Conservation (phyloP, 2,888 invertebrate species). For the Masnerella sp. region DNA sequence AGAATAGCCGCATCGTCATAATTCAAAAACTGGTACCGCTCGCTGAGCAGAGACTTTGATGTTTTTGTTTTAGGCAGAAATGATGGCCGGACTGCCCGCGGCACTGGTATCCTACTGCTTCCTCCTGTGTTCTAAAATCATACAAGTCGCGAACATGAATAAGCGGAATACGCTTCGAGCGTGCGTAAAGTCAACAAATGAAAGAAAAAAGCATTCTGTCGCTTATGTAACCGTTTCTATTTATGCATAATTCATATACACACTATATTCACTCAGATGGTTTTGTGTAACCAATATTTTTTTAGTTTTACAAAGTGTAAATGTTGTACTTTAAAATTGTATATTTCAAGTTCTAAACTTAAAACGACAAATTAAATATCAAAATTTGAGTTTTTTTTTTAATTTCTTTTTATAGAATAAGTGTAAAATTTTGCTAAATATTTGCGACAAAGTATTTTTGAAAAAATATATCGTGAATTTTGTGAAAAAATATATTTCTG, state of each 20-base stretch:
- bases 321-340: too few species aligned
- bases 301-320: too few species aligned
- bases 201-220: constrained; percentile 4
- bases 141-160: constrained; percentile 37
- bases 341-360: too few species aligned
- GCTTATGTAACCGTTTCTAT: constrained; percentile 24
- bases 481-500: too few species aligned
- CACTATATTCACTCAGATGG: too few species aligned
- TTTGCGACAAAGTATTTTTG: too few species aligned
- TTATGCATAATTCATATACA: constrained; percentile 28
- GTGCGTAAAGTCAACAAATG: constrained; percentile 8
- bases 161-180: constrained; percentile 1
- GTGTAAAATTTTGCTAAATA: too few species aligned
- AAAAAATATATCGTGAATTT: too few species aligned
- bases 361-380: too few species aligned
- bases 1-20: constrained; percentile 47
- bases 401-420: too few species aligned
- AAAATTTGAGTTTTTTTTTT: too few species aligned
- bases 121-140: constrained; percentile 59
- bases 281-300: too few species aligned
- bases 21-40: constrained; percentile 48
- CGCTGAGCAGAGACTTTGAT: constrained; percentile 48
- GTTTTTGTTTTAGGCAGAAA: constrained; percentile 57
- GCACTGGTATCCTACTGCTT: constrained; percentile 60
- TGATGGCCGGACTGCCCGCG: constrained; percentile 52